These are phyloP conservation scores for Poeciliopsis turrubarensis DNA, from an alignment of 2,113 vertebrate genomes.

Conservation along the genomic window DNA sequence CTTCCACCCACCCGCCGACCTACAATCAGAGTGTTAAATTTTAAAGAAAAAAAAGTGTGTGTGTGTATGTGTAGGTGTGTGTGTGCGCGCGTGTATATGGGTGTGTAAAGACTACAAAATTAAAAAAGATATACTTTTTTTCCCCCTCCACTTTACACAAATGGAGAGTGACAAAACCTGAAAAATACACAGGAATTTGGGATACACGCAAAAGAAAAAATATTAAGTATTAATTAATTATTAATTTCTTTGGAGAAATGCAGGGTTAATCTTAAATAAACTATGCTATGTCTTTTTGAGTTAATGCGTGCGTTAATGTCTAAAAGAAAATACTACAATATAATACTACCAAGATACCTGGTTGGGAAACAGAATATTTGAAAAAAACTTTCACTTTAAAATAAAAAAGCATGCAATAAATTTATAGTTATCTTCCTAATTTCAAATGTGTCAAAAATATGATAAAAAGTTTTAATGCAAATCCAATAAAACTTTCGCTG, in stretches of 20 bases:
- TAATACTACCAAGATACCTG: not conserved
- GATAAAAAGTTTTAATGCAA: not conserved
- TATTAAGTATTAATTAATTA: not conserved
- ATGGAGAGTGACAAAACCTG: not conserved
- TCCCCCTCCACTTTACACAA: not conserved
- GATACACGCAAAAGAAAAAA: not conserved
- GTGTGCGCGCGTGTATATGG: no score
- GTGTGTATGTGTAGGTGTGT: no score
- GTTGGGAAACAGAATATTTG: not conserved
- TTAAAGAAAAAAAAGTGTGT: conserved; percentile 16
- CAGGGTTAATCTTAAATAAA: conserved; percentile 10
- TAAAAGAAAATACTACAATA: not conserved
- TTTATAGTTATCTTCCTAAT: not conserved
- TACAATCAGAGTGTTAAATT: conserved; percentile 35
- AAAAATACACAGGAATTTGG: not conserved
- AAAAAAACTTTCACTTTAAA: not conserved
- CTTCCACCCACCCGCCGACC: conserved; percentile 32
- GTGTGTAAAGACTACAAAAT: not conserved
- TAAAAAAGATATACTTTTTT: not conserved
- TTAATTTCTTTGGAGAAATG: conserved; percentile 13
- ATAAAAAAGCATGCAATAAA: not conserved
- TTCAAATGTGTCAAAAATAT: not conserved
- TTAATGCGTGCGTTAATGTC: not conserved
- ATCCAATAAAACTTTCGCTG: not conserved
- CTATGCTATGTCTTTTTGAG: not conserved